Percentiles rank a stretch among this genome's conserved stretches.
phyloP scores from a whole-genome alignment of 2,113 vertebrate genomes.

The Sinocyclocheilus anshuiensis region DNA sequence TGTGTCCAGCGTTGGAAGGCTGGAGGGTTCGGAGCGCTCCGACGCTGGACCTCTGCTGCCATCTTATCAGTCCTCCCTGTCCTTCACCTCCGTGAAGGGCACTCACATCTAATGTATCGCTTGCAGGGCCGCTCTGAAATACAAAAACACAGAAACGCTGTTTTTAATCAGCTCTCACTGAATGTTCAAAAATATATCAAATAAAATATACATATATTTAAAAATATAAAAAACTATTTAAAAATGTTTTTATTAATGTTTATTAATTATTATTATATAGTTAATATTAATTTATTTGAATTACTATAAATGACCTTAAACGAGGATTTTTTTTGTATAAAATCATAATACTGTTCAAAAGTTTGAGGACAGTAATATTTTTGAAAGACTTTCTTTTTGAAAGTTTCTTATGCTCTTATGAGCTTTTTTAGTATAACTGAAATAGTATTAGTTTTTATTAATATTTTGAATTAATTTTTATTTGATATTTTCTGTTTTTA shows the following conservation, averaged over 20 bases:
- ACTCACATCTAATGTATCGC: constrained; percentile 14
- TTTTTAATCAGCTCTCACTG: neutral
- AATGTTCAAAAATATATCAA: neutral
- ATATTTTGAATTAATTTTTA: neutral
- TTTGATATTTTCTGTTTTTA: neutral
- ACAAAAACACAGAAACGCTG: constrained; percentile 13
- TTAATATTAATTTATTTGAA: neutral
- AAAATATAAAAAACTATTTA: neutral
- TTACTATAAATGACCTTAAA: neutral
- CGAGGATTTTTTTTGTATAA: no score
- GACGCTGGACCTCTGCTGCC: constrained; percentile 49
- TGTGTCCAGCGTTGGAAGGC: constrained; percentile 53
- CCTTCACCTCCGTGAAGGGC: constrained; percentile 49
- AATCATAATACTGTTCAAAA: neutral
- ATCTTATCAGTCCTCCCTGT: constrained; percentile 57
- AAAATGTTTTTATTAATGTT: neutral
- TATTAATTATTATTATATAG: neutral
- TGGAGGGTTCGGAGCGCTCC: constrained; percentile 46
- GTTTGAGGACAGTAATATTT: neutral
- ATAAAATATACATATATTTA: neutral
- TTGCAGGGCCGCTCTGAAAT: constrained; percentile 26
- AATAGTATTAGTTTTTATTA: neutral
- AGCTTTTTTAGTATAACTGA: no score
- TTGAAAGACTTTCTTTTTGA: no score
- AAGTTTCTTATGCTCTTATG: no score